phyloP scores from a whole-genome alignment of 1,140 invertebrate genomes.

The Homarus americanus region DNA sequence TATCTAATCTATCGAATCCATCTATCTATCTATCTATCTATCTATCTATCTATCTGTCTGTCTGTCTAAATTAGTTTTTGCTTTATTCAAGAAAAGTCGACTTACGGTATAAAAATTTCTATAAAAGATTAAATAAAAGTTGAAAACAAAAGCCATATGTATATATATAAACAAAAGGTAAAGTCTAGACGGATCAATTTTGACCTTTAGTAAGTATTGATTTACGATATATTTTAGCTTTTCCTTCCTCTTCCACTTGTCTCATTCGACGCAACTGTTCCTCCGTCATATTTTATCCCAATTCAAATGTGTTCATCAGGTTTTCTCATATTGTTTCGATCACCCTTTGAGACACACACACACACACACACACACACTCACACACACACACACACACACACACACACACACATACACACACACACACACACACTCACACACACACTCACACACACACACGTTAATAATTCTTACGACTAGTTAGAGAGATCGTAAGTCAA shows the following conservation, averaged over 20 bases:
- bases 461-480: too few relatives aligned
- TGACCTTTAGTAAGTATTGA: constrained; percentile 21
- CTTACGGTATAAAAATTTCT: not conserved
- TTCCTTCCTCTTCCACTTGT: constrained; percentile 33
- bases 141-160: too few relatives aligned
- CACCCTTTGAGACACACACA: not conserved
- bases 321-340: constrained; percentile 30
- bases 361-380: not conserved
- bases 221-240: constrained; percentile 12
- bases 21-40: too few relatives aligned
- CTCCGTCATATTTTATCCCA: constrained; percentile 30
- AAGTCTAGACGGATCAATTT: not conserved
- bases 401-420: not conserved
- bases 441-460: not conserved
- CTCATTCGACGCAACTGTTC: constrained; percentile 23
- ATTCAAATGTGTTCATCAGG: constrained; percentile 31
- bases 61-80: too few relatives aligned
- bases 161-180: not conserved
- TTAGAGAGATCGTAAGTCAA: too few relatives aligned
- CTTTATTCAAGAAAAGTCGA: too few relatives aligned
- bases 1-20: too few relatives aligned
- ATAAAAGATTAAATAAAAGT: not conserved
- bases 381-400: not conserved
- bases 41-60: too few relatives aligned
- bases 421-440: not conserved